Percentiles rank a stretch among this genome's conserved stretches.
These are phyloP conservation scores for Psephotus haematonotus DNA, from an alignment of 2,113 vertebrate genomes.

Conservation along the genomic window DNA sequence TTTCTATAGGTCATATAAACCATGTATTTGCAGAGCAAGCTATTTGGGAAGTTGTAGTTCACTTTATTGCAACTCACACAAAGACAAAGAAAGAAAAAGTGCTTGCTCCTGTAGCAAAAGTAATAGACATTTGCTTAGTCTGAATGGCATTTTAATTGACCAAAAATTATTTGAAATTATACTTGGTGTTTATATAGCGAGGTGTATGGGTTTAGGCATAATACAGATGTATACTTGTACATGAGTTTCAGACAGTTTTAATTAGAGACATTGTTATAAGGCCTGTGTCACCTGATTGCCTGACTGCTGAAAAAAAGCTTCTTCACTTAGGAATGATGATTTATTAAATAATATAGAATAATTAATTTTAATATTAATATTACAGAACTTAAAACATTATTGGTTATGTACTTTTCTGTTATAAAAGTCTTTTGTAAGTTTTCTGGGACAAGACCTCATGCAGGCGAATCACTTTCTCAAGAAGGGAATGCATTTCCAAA, in stretches of 20 bases:
- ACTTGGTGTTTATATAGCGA: not conserved
- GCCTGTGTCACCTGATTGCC: not conserved
- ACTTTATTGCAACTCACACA: not conserved
- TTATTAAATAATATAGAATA: not conserved
- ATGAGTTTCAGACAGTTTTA: not conserved
- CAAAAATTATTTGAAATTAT: not conserved
- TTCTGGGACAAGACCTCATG: not conserved
- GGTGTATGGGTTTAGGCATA: not conserved
- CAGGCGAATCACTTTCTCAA: not conserved
- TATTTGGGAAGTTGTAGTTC: not conserved
- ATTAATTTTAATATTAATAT: not conserved
- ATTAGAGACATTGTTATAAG: not conserved
- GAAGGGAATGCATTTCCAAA: not conserved
- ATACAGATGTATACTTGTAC: not conserved
- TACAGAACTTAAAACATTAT: not conserved
- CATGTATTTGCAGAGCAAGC: not conserved
- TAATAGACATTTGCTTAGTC: not conserved
- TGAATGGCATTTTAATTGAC: not conserved
- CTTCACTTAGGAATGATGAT: not conserved
- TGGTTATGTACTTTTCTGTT: not conserved
- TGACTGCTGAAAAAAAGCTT: not conserved
- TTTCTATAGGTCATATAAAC: not conserved
- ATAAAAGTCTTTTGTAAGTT: not conserved
- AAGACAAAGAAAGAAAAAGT: not conserved
- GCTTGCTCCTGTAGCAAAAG: not conserved